Conservation (phyloP, 2,797 vertebrate species). For the Xenentodon cancila region DNA sequence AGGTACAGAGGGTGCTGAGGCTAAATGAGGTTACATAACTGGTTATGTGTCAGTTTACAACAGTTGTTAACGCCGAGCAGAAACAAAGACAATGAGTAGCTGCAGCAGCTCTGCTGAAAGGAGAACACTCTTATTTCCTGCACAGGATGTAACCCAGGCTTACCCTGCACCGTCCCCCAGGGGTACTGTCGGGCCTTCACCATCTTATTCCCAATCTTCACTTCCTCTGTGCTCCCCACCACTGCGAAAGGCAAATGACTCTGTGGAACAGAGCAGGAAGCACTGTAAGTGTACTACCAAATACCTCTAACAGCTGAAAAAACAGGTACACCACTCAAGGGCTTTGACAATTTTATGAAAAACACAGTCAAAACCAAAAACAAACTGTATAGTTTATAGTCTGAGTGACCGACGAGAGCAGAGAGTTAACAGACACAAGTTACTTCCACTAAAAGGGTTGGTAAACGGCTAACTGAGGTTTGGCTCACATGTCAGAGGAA, state of each 20-base stretch:
- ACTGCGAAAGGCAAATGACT: slow-evolving; percentile 98
- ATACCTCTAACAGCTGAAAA: neutral
- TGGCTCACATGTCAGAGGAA: slow-evolving; percentile 36
- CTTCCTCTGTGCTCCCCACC: slow-evolving; percentile 96
- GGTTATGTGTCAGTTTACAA: slow-evolving; percentile 33
- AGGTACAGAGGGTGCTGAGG: slow-evolving; percentile 15
- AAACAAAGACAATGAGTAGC: slow-evolving; percentile 20
- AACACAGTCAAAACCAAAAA: no score
- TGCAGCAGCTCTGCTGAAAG: slow-evolving; percentile 24
- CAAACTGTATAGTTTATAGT: neutral
- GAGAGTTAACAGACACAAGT: slow-evolving; percentile 17
- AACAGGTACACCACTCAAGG: neutral
- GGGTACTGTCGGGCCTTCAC: slow-evolving; percentile 98
- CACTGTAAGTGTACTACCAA: neutral
- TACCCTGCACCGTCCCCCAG: slow-evolving; percentile 98
- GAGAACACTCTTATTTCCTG: slow-evolving; percentile 67
- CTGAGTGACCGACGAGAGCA: slow-evolving; percentile 8
- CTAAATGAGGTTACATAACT: slow-evolving; percentile 58
- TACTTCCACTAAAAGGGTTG: slow-evolving; percentile 23
- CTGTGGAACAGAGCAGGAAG: slow-evolving; percentile 74
- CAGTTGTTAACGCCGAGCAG: slow-evolving; percentile 24
- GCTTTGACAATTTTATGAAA: neutral
- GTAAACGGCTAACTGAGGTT: slow-evolving; percentile 29
- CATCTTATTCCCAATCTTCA: slow-evolving; percentile 99
- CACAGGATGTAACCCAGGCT: slow-evolving; percentile 72